Conservation (phyloP, 2,113 vertebrate species). For the Chunga burmeisteri region DNA sequence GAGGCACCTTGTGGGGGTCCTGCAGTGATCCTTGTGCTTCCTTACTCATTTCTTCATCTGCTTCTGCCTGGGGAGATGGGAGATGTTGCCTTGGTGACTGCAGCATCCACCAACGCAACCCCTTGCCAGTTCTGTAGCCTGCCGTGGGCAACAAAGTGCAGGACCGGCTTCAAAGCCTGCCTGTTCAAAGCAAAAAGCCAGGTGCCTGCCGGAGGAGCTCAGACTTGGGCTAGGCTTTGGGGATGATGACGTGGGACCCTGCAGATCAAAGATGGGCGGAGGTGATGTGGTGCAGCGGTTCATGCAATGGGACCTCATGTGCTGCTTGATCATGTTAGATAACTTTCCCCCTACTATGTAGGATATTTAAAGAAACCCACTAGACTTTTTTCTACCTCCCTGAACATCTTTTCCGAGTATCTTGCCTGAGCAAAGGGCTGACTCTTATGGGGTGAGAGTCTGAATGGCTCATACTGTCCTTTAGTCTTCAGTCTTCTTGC, state of each 20-base stretch:
- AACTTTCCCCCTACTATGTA: background rate
- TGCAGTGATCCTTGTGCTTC: background rate
- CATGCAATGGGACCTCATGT: fast-evolving
- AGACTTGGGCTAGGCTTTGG: background rate
- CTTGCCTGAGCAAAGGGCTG: background rate
- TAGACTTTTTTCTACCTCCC: background rate
- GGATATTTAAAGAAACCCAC: background rate
- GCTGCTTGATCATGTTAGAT: background rate
- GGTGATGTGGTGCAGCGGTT: fast-evolving
- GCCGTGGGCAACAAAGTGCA: background rate
- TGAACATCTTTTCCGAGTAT: background rate
- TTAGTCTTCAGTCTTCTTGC: background rate
- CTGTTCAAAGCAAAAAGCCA: background rate
- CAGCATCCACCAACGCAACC: background rate
- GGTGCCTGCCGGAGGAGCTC: background rate
- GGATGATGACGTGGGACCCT: background rate
- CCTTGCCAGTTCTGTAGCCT: background rate
- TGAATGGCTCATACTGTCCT: background rate
- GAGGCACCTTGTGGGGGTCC: background rate
- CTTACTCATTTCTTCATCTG: background rate
- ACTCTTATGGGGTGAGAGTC: background rate
- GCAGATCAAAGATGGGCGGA: background rate
- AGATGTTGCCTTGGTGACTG: background rate
- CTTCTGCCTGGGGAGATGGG: background rate
- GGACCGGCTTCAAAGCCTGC: background rate